Percentiles rank a stretch among this genome's conserved stretches.
phyloP scores from a whole-genome alignment of 2,113 vertebrate genomes.

The Ahaetulla prasina region DNA sequence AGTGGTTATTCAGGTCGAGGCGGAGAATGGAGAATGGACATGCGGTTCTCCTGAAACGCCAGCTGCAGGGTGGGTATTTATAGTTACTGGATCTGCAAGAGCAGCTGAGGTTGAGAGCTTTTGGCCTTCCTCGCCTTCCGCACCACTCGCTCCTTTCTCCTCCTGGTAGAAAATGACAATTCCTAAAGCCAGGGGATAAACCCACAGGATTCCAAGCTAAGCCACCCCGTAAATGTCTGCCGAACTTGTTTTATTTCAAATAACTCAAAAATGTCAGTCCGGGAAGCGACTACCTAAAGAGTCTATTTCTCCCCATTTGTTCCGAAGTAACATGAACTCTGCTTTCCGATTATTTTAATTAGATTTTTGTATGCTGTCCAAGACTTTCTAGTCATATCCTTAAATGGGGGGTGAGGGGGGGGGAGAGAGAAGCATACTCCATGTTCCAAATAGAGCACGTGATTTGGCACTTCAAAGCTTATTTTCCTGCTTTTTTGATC shows the following conservation, averaged over 20 bases:
- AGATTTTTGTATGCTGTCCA: not conserved
- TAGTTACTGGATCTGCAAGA: constrained; percentile 58
- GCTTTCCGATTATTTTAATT: constrained; percentile 22
- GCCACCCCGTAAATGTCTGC: constrained; percentile 45
- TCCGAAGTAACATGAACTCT: constrained; percentile 44
- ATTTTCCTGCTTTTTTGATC: not conserved
- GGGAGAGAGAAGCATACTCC: not conserved
- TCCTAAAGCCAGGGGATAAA: constrained; percentile 50
- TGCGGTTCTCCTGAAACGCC: constrained; percentile 41
- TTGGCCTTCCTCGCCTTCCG: constrained; percentile 36
- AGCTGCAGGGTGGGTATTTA: constrained; percentile 65
- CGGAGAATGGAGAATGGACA: not conserved
- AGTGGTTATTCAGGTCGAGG: not conserved
- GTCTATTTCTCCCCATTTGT: constrained; percentile 62
- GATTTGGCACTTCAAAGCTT: constrained; percentile 34
- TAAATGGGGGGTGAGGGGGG: not conserved
- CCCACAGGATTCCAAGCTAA: constrained; percentile 60
- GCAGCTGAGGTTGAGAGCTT: constrained; percentile 67
- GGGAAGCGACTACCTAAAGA: constrained; percentile 47
- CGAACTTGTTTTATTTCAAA: constrained; percentile 57
- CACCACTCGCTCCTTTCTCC: constrained; percentile 21
- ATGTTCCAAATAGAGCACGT: not conserved
- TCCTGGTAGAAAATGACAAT: constrained; percentile 44
- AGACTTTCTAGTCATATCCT: not conserved
- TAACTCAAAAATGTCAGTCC: constrained; percentile 58